Percentiles rank a stretch among this genome's conserved stretches.
phyloP scores from a whole-genome alignment of 30 jellyfish, hydroid and myxozoan genomes.

The Pseudorhiza aurosa region DNA sequence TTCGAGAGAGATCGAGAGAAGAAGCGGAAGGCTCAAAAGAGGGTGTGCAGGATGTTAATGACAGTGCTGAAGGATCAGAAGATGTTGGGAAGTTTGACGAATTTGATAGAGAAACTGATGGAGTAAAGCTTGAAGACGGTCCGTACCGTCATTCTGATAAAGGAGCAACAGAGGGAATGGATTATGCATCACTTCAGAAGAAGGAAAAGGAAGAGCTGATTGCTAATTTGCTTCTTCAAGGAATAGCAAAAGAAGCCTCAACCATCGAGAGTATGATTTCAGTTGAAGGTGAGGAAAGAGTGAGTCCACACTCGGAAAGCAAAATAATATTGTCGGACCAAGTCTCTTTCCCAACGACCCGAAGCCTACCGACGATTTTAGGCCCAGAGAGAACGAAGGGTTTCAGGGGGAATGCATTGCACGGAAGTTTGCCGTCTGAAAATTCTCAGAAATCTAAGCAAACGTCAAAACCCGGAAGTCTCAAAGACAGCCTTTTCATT shows the following conservation, averaged over 20 bases:
- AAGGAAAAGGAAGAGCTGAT: conserved; percentile 48
- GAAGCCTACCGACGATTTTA: not conserved
- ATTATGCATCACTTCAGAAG: conserved; percentile 37
- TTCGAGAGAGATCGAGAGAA: conserved; percentile 14
- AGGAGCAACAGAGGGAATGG: not conserved
- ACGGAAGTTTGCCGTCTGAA: conserved; percentile 43
- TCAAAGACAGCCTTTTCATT: conserved; percentile 28
- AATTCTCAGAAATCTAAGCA: conserved; percentile 36
- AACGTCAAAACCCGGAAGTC: conserved; percentile 34
- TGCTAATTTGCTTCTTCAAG: conserved; percentile 38
- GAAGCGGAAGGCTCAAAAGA: not conserved
- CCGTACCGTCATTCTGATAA: conserved; percentile 1
- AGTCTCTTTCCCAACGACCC: conserved; percentile 49
- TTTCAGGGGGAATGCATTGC: conserved; percentile 68
- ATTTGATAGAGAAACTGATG: not conserved
- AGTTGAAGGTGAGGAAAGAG: conserved; percentile 22
- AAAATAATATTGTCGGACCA: conserved; percentile 39
- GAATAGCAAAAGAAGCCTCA: conserved; percentile 40
- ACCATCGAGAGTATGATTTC: conserved; percentile 50
- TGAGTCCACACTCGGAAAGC: conserved; percentile 14
- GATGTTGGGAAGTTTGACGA: not conserved
- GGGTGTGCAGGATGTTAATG: not conserved
- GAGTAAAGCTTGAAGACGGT: not conserved
- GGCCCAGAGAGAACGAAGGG: conserved; percentile 41
- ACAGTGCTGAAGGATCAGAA: not conserved